Conservation (phyloP, 2,113 vertebrate genomes). For the Macaca fascicularis region DNA sequence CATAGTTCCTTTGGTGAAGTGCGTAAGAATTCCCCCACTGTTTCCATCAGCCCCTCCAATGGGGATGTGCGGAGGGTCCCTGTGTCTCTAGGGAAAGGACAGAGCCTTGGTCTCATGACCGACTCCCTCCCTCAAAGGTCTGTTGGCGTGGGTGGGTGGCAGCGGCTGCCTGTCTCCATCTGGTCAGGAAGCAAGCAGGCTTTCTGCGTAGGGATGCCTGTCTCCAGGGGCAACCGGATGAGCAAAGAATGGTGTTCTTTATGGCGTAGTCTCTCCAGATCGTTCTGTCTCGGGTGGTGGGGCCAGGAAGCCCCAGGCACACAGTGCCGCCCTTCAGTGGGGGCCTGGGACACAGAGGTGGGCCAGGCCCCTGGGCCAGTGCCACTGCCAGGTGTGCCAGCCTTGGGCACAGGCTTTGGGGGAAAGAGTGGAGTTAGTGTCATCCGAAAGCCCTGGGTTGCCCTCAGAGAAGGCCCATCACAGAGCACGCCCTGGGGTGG, state of each 20-base stretch:
- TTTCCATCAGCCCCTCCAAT: not conserved
- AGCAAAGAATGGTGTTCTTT: slow-evolving; percentile 57
- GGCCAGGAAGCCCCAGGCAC: slow-evolving; percentile 29
- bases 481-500: rapidly evolving
- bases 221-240: slow-evolving; percentile 65
- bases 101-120: slow-evolving; percentile 46
- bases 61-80: not conserved
- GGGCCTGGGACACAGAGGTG: not conserved
- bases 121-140: slow-evolving; percentile 3
- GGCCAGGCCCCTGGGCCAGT: not conserved
- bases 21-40: not conserved
- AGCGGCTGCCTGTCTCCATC: not conserved
- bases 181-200: slow-evolving; percentile 58
- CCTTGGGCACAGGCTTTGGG: not conserved
- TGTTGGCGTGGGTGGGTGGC: slow-evolving; percentile 14
- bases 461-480: not conserved
- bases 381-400: not conserved
- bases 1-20: not conserved
- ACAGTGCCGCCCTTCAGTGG: slow-evolving; percentile 42
- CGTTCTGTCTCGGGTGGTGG: not conserved
- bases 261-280: not conserved
- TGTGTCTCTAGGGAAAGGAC: slow-evolving; percentile 40
- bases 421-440: not conserved
- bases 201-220: slow-evolving; percentile 10
- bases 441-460: not conserved